A percentile compares a stretch with the other conserved stretches of the same genome.
Conservation (phyloP, 2,113 vertebrate species). For the Oncorhynchus nerka region DNA sequence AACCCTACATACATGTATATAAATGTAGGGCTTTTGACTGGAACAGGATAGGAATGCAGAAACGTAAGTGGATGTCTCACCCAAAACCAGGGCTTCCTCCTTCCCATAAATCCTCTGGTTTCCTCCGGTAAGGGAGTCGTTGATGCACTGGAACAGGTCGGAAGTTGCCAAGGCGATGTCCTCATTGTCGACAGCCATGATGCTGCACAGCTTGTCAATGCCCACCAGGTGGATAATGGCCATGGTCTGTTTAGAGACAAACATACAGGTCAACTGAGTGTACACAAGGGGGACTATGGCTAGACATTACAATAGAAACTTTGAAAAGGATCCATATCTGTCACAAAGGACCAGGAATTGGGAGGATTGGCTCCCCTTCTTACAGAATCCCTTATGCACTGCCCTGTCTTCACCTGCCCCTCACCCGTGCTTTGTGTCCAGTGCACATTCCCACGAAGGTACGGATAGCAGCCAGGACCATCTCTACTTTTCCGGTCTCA, state of each 20-base stretch:
- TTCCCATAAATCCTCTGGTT: constrained; percentile 86
- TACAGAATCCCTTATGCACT: not conserved
- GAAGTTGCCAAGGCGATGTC: constrained; percentile 87
- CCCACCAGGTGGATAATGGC: constrained; percentile 83
- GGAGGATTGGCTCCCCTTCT: not conserved
- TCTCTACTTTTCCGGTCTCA: constrained; percentile 82
- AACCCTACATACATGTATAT: not conserved
- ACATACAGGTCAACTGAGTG: not conserved
- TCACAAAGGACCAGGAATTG: no score
- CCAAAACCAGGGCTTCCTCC: constrained; percentile 88
- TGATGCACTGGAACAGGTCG: constrained; percentile 88
- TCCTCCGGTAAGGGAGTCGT: constrained; percentile 84
- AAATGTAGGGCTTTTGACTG: not conserved
- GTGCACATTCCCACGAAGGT: constrained; percentile 91
- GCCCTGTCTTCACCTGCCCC: not conserved
- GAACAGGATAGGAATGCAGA: not conserved
- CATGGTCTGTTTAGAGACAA: constrained; percentile 75
- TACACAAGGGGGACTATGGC: no score
- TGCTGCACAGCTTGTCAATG: constrained; percentile 83
- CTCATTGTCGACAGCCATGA: constrained; percentile 88
- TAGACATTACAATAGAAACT: no score
- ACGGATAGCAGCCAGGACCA: constrained; percentile 87
- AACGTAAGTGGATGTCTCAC: constrained; percentile 65
- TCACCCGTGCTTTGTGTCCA: constrained; percentile 89
- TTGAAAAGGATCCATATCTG: no score